Evolutionary conservation across 35 echinoderm and acorn worm species (phyloP).

Genomic region (Heliocidaris erythrogramma): DNA sequence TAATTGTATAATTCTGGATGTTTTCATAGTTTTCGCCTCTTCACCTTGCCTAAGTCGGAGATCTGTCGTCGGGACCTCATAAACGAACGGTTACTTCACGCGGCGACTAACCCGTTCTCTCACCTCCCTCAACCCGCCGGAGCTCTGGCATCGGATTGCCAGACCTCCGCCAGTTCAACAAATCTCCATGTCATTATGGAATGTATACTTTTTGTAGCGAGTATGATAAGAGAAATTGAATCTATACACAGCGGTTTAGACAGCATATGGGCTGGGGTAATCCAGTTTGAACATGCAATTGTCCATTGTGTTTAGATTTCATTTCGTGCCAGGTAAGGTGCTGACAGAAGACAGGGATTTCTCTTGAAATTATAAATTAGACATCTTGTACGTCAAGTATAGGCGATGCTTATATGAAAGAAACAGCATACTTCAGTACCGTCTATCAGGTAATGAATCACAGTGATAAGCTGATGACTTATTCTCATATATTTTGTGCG

Average conservation of each 20-base stretch:
- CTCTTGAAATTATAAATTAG: not conserved
- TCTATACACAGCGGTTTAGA: slow-evolving; percentile 5
- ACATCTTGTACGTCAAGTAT: not conserved
- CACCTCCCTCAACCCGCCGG: not conserved
- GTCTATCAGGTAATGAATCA: no score
- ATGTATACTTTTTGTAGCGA: slow-evolving; percentile 29
- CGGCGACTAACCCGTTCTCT: slow-evolving; percentile 30
- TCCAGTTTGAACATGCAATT: slow-evolving; percentile 40
- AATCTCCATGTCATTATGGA: slow-evolving; percentile 11
- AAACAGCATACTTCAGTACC: no score
- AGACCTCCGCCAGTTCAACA: not conserved
- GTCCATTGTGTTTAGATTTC: slow-evolving; percentile 42
- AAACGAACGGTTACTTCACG: slow-evolving; percentile 21
- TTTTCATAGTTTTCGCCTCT: slow-evolving; percentile 52
- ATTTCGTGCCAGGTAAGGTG: slow-evolving; percentile 14
- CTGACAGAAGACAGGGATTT: not conserved
- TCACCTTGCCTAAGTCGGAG: slow-evolving; percentile 40
- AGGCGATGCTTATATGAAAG: no score
- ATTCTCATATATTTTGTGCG: no score
- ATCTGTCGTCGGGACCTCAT: slow-evolving; percentile 45
- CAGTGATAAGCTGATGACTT: no score
- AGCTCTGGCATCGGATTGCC: not conserved
- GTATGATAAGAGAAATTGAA: slow-evolving; percentile 25
- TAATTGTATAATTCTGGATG: slow-evolving; percentile 45
- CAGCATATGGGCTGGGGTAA: slow-evolving; percentile 26